phyloP scores from a whole-genome alignment of 2,888 invertebrate genomes.

The Teleogryllus oceanicus region DNA sequence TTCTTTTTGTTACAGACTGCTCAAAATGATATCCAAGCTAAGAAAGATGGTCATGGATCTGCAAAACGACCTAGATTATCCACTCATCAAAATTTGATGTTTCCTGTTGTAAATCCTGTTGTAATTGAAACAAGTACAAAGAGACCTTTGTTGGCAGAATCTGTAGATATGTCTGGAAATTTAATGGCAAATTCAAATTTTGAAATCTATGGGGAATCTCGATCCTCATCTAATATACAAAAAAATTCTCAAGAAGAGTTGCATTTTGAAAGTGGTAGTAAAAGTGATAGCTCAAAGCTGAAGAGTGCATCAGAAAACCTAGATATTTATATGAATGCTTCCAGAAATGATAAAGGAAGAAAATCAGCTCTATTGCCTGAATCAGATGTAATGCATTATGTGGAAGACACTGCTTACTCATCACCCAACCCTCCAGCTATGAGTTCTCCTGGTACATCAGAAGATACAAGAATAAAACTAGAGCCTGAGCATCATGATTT shows the following conservation, averaged over 20 bases:
- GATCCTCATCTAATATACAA: not conserved
- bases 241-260: slow-evolving; percentile 22
- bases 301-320: slow-evolving; percentile 5
- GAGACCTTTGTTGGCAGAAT: slow-evolving; percentile 29
- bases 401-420: slow-evolving; percentile 6
- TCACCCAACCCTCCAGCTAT: not conserved
- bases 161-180: slow-evolving; percentile 30
- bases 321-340: slow-evolving; percentile 23
- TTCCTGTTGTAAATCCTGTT: slow-evolving; percentile 18
- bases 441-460: not conserved
- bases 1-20: not conserved
- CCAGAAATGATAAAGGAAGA: not conserved
- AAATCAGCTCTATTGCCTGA: not conserved
- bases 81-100: slow-evolving; percentile 3
- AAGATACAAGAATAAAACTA: not conserved
- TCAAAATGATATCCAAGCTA: not conserved
- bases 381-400: not conserved
- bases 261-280: slow-evolving; percentile 25
- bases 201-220: slow-evolving; percentile 25
- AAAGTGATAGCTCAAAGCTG: slow-evolving; percentile 2
- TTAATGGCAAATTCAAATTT: slow-evolving; percentile 27
- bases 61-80: slow-evolving; percentile 30
- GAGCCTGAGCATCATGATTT: not conserved
- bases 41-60: slow-evolving; percentile 26
- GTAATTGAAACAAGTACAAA: slow-evolving; percentile 19